These are phyloP conservation scores for Andrena marginata DNA, from an alignment of 2,888 invertebrate species.

Conservation along the genomic window DNA sequence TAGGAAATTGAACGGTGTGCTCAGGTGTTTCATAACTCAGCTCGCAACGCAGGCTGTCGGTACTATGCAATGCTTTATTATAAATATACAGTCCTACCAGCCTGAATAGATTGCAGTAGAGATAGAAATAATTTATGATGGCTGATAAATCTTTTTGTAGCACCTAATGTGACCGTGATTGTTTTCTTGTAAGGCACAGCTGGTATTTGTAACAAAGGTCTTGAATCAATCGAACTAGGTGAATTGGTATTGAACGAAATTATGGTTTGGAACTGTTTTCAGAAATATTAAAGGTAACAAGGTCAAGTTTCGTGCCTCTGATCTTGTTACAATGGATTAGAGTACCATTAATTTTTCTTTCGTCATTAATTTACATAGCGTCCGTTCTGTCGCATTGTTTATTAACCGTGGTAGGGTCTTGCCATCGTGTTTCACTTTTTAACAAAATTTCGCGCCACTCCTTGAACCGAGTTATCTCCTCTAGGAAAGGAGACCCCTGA, in stretches of 20 bases:
- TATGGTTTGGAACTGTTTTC: constrained; percentile 15
- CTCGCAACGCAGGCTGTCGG: too few relatives aligned
- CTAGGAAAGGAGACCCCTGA: neutral
- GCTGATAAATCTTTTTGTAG: constrained; percentile 42
- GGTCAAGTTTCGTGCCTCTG: constrained; percentile 14
- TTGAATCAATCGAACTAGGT: constrained; percentile 5
- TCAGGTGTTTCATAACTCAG: neutral
- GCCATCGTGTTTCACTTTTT: neutral
- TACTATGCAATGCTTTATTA: neutral
- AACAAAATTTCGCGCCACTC: neutral
- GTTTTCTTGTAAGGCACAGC: constrained; percentile 2
- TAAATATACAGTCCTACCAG: neutral
- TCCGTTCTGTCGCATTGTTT: neutral
- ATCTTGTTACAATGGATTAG: constrained; percentile 19
- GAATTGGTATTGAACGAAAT: constrained; percentile 2
- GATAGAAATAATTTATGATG: neutral
- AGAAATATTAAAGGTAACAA: neutral
- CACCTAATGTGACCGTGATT: constrained; percentile 36
- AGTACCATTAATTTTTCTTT: constrained; percentile 41
- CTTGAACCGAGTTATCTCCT: neutral
- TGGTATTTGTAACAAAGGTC: constrained; percentile 26
- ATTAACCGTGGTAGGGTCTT: neutral
- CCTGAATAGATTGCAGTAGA: neutral
- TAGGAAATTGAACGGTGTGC: neutral
- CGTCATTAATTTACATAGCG: constrained; percentile 32